These are phyloP conservation scores for Myotis yumanensis DNA, from an alignment of 2,113 vertebrate species.

Conservation along the genomic window DNA sequence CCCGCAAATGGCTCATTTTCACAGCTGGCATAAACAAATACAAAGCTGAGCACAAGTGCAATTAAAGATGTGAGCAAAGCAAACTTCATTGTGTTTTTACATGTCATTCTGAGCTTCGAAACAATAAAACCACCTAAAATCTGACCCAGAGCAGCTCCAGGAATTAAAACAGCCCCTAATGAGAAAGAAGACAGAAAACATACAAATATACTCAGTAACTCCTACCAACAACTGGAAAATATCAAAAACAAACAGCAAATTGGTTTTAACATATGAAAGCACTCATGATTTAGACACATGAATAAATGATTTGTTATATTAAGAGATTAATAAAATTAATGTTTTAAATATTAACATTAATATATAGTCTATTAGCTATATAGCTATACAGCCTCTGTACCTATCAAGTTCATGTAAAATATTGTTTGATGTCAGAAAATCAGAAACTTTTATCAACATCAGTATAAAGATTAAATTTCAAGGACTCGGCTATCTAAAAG, in stretches of 20 bases:
- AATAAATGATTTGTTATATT: neutral
- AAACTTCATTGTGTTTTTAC: conserved; percentile 84
- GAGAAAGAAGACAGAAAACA: conserved; percentile 76
- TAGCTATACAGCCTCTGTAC: neutral
- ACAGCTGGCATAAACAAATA: conserved; percentile 85
- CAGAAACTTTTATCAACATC: neutral
- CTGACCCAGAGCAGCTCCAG: conserved; percentile 88
- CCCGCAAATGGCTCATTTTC: conserved; percentile 87
- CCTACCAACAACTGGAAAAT: neutral
- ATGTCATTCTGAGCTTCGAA: conserved; percentile 85
- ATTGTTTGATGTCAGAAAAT: conserved; percentile 16
- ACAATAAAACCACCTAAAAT: conserved; percentile 86
- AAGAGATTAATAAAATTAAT: neutral
- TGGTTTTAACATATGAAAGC: neutral
- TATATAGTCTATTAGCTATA: neutral
- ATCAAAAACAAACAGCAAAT: neutral
- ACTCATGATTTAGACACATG: neutral
- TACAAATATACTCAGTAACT: neutral
- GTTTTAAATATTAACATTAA: neutral
- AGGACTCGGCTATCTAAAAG: neutral
- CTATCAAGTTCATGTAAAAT: neutral
- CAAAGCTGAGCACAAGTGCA: conserved; percentile 79
- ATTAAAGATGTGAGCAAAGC: conserved; percentile 76
- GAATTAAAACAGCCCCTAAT: conserved; percentile 86
- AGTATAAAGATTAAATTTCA: neutral